These are phyloP conservation scores for Steinernema hermaphroditum DNA, from an alignment of 2,888 invertebrate genomes.

Conservation along the genomic window DNA sequence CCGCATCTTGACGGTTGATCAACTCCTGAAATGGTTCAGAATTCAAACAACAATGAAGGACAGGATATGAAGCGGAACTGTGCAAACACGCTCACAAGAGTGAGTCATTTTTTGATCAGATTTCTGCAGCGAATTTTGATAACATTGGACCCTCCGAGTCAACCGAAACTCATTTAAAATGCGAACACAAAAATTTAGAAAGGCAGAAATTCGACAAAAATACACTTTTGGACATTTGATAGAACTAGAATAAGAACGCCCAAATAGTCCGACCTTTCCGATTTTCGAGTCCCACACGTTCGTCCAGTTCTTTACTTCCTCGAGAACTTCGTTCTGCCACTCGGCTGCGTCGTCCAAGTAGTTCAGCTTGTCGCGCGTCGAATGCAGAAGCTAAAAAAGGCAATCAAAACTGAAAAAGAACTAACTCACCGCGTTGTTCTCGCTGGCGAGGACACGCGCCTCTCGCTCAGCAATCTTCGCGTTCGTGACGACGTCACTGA, in stretches of 20 bases:
- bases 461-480: not conserved
- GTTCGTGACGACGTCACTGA: not conserved
- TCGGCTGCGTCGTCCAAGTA: constrained; percentile 5
- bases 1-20: not conserved
- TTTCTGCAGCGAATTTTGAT: no score
- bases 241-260: no score
- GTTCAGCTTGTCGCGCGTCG: not conserved
- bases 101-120: no score
- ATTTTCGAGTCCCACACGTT: not conserved
- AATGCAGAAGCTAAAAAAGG: not conserved
- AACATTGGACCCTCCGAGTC: no score
- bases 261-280: no score
- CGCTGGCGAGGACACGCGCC: not conserved
- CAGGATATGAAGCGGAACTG: no score
- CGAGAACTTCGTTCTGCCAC: constrained; percentile 6
- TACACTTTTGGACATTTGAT: no score
- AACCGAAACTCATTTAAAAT: no score
- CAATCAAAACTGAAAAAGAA: not conserved
- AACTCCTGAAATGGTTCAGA: not conserved
- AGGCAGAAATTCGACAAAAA: no score
- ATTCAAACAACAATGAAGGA: no score
- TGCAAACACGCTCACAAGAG: no score
- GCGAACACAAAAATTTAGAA: no score
- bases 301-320: not conserved
- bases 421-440: not conserved